Percentiles rank a stretch among this genome's conserved stretches.
Evolutionary conservation across 2,888 invertebrate genomes (phyloP).

Genomic region (Fragum whitleyi): DNA sequence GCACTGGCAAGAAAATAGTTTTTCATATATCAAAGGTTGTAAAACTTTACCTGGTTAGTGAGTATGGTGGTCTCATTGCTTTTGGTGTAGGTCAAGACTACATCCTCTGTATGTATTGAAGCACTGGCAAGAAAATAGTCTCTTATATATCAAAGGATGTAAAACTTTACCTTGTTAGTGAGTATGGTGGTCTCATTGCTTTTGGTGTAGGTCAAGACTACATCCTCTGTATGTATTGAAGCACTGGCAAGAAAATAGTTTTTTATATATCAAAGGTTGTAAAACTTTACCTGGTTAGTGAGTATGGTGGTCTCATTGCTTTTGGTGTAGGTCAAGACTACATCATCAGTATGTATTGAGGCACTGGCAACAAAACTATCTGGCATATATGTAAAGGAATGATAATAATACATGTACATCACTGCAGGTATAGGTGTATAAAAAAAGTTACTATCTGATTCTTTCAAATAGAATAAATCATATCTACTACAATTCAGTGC

Average conservation of each 20-base stretch:
- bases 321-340: slow-evolving; percentile 71
- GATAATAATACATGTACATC: too few species aligned
- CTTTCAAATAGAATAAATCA: too few species aligned
- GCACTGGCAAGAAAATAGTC: slow-evolving; percentile 77
- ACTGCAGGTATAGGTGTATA: too few species aligned
- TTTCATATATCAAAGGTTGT: too few species aligned
- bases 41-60: slow-evolving; percentile 25
- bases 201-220: slow-evolving; percentile 71
- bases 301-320: slow-evolving; percentile 53
- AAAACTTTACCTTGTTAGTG: slow-evolving; percentile 25
- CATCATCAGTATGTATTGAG: slow-evolving; percentile 75
- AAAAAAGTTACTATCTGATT: too few species aligned
- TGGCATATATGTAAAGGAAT: slow-evolving; percentile 25
- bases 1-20: too few species aligned
- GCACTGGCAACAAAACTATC: slow-evolving; percentile 77
- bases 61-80: slow-evolving; percentile 53
- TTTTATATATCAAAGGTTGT: too few species aligned
- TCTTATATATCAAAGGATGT: too few species aligned
- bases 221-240: slow-evolving; percentile 76
- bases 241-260: slow-evolving; percentile 76
- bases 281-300: slow-evolving; percentile 27
- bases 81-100: slow-evolving; percentile 71
- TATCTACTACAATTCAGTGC: too few species aligned
- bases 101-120: slow-evolving; percentile 76
- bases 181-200: slow-evolving; percentile 53